Base-by-base conservation (phyloP, 2,113 vertebrate genomes). In the Tupaia tana region DNA sequence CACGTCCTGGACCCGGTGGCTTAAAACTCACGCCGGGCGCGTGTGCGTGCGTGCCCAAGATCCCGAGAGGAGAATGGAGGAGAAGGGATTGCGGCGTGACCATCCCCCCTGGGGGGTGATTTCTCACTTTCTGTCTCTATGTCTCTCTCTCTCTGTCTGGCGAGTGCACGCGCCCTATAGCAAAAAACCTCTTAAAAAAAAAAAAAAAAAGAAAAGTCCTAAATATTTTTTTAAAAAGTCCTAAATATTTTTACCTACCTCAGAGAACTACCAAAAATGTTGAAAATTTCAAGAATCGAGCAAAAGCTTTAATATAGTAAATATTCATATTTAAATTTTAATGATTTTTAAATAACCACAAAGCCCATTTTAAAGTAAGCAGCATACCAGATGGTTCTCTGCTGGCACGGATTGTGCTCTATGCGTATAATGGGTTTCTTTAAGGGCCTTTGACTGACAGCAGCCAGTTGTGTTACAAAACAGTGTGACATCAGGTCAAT, bases 401-500 rank as follows among this genome's bases (percentile, higher is more conserved):
- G 92, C 24, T 0, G 0, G 94, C 52, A 90, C 94, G 96, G 95
- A 89, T 63, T 85, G 91, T 96, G 96, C 75, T 70, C 89, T 63
- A 8, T 15, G 61, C 63, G 89, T 89, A 20, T 79, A 95, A 91
- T 0, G 1, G 61, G 31, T 86, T 97, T 97, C 83, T 96, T n/a
- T 74, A 83, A 90, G 56, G 77, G n/a, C 2, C 63, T 96, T 93
- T 96, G 96, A 97, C 19, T 90, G 96, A 86, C 82, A 96, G 20
- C 79, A 85, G 92, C 54, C 43, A 85, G 83, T 89, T 96, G 64
- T 93, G 80, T 95, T 95, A 96, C 80, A 86, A 97, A 96, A 96
- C 85, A 94, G 86, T 96, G 71, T 94, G 90, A 93, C 94, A 97
- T 81, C 56, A 94, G 96, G 85, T 87, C 93, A 96, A 85, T 95